phyloP scores from a whole-genome alignment of 2,888 invertebrate species.

The Epirrhoe tristata region DNA sequence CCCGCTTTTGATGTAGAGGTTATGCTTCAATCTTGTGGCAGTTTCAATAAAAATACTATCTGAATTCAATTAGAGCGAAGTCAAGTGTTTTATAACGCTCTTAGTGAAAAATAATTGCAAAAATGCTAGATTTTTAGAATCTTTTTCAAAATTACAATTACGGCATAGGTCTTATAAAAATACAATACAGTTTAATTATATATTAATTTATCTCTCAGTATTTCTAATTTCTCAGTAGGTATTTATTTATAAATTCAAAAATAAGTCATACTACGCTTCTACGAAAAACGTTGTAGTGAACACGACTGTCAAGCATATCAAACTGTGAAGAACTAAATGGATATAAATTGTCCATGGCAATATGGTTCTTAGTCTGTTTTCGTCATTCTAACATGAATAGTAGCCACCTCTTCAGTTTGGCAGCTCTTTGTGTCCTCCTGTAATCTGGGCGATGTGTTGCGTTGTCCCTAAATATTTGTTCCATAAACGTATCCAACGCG shows the following conservation, averaged over 20 bases:
- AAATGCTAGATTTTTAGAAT: neutral
- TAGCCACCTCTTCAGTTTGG: neutral
- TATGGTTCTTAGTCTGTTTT: neutral
- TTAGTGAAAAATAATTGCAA: too few species aligned
- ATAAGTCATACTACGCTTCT: too few species aligned
- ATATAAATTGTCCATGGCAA: too few species aligned
- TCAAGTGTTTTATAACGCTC: neutral
- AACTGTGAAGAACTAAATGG: neutral
- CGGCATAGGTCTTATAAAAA: neutral
- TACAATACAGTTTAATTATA: neutral
- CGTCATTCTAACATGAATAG: neutral
- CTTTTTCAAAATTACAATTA: neutral
- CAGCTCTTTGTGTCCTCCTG: conserved; percentile 9
- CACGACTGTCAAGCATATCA: neutral
- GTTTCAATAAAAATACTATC: neutral
- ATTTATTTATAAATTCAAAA: too few species aligned
- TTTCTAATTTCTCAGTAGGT: too few species aligned
- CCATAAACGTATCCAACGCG: conserved; percentile 13
- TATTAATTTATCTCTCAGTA: too few species aligned
- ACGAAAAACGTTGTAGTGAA: too few species aligned
- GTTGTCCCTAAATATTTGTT: conserved; percentile 14
- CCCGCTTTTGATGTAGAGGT: neutral
- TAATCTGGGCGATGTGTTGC: conserved; percentile 18
- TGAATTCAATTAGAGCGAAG: neutral
- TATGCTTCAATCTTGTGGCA: neutral